Conservation (phyloP, 2,888 invertebrate species). For the Muschampia plurimacula region DNA sequence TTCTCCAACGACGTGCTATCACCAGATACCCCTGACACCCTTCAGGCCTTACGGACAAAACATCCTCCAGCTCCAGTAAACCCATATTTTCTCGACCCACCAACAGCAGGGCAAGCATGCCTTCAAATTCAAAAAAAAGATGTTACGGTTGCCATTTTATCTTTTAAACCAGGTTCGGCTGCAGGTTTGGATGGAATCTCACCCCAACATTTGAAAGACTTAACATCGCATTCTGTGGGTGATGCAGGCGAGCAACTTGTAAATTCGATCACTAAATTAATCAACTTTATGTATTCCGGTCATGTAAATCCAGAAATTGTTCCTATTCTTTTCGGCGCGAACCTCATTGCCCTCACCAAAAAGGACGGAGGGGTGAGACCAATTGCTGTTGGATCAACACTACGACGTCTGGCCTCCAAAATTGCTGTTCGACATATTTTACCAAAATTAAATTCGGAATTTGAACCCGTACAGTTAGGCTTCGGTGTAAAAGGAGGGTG, state of each 20-base stretch:
- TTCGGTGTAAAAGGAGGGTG: conserved; percentile 39
- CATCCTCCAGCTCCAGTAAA: too few species aligned
- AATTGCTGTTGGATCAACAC: background rate
- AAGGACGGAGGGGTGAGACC: conserved; percentile 4
- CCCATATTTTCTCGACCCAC: too few species aligned
- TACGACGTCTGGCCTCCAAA: conserved; percentile 1
- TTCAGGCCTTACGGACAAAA: too few species aligned
- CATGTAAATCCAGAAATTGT: background rate
- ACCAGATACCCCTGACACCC: too few species aligned
- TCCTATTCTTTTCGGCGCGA: background rate
- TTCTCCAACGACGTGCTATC: too few species aligned
- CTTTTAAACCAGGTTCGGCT: background rate
- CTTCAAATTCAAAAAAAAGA: too few species aligned
- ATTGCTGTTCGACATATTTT: background rate
- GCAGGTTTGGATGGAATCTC: conserved; percentile 2
- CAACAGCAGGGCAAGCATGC: too few species aligned
- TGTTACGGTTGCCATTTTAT: too few species aligned
- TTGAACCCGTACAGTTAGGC: conserved; percentile 1
- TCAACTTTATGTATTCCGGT: background rate
- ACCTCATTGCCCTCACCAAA: background rate
- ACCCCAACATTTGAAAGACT: conserved; percentile 1
- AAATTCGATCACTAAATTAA: background rate
- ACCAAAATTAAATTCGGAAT: background rate
- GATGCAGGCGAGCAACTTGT: background rate
- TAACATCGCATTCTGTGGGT: background rate